These are phyloP conservation scores for Parapristionchus giblindavisi DNA, from an alignment of 2,888 invertebrate genomes.

Conservation along the genomic window DNA sequence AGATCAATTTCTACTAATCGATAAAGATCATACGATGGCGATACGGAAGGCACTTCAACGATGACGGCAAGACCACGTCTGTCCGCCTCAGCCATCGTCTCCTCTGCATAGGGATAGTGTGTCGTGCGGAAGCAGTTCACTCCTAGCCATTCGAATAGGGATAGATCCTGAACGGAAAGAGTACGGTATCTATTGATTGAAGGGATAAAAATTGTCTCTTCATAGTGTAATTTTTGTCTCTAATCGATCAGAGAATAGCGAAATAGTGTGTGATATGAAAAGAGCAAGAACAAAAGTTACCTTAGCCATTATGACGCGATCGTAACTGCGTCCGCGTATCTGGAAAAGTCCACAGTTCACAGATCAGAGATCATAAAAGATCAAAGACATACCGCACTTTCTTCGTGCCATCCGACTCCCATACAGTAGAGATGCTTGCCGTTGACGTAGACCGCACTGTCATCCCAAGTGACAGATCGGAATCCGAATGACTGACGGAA, in stretches of 20 bases:
- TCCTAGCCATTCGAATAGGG: conserved; percentile 91
- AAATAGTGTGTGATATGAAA: too few species aligned
- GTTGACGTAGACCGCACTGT: conserved; percentile 77
- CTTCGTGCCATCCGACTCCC: conserved; percentile 96
- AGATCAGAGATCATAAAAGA: too few species aligned
- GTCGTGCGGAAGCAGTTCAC: conserved; percentile 86
- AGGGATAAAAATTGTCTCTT: neutral
- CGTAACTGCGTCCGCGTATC: conserved; percentile 92
- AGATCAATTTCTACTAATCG: too few species aligned
- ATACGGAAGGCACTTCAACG: conserved; percentile 92
- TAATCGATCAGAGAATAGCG: neutral
- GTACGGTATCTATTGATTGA: neutral
- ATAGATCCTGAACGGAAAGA: conserved; percentile 78
- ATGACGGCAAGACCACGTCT: conserved; percentile 91
- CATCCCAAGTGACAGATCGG: conserved; percentile 82
- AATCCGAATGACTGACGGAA: conserved; percentile 89
- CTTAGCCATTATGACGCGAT: conserved; percentile 84
- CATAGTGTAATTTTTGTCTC: neutral
- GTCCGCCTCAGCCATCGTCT: conserved; percentile 93
- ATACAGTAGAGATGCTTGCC: conserved; percentile 86
- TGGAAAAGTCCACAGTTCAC: too few species aligned
- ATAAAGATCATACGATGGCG: conserved; percentile 72
- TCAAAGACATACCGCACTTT: conserved; percentile 80
- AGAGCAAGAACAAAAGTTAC: too few species aligned
- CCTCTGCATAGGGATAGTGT: conserved; percentile 97